Evolutionary conservation across 2,888 invertebrate genomes (phyloP), one percentile per base, ranked within the genome.

Genomic region (Parapristionchus giblindavisi): DNA sequence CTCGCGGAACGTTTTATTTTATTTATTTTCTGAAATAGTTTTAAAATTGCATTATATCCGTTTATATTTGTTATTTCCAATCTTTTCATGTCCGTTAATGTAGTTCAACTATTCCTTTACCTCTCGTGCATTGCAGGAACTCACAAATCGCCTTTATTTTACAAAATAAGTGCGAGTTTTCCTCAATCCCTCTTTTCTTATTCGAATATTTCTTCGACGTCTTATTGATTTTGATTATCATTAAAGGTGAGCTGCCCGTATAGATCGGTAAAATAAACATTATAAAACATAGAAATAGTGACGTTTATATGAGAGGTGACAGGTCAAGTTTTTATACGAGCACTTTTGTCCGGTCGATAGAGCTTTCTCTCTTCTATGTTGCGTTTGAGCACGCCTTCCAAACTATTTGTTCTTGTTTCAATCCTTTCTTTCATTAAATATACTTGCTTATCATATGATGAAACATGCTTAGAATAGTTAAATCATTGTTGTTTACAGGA

Each of bases 301-400:
- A 24, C 21, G 52, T 52, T 52, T 21, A 24, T 52, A 24, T n/a
- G 24, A 60, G 60, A 60, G 36, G 63, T 40, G 40, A 63, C 40
- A 63, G 63, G 63, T 38, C 63, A 40, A 40, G 40, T 40, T 63
- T 63, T 63, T 63, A 61, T 63, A 43, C 40, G 38, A 27, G 40
- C 63, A 40, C 63, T 43, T n/a, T 21, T 38, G 63, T n/a, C 11
- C 40, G 40, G 63, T 63, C 63, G 40, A 63, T 63, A 63, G 63
- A 63, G 34, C n/a, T 27, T 40, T 63, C 40, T 40, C 60, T 34
- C 40, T 24, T 24, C 27, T 63, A 27, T 21, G 4, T 17, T 29
- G 29, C 36, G 14, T 5, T 29, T 6, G 17, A n/a, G 61, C 29
- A 14, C 24, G 36, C 21, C 8, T n/a, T 61, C 21, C 61, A n/a